A percentile compares a stretch with the other conserved stretches of the same genome.
Evolutionary conservation across 2,113 vertebrate genomes (phyloP).

Genomic region (Apaloderma vittatum): DNA sequence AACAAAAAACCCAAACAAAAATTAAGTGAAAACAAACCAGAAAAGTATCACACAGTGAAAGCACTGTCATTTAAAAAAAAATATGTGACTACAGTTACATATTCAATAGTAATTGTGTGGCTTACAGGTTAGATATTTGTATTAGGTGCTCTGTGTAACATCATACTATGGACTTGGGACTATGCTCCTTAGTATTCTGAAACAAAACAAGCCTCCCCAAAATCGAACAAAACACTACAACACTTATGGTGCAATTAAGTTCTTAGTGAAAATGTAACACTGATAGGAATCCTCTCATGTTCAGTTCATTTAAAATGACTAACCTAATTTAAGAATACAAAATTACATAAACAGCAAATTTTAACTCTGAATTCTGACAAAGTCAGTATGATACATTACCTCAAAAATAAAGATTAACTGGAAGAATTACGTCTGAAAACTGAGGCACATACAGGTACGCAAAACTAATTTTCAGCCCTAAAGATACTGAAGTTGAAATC

Average conservation of each 20-base stretch:
- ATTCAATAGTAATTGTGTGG: background rate
- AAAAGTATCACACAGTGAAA: background rate
- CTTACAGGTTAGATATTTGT: background rate
- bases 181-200: background rate
- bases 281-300: background rate
- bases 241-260: background rate
- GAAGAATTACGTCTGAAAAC: background rate
- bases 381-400: background rate
- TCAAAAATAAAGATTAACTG: background rate
- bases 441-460: background rate
- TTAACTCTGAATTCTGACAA: background rate
- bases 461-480: background rate
- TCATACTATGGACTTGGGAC: background rate
- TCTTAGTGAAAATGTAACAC: background rate
- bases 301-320: background rate
- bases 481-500: background rate
- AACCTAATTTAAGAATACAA: background rate
- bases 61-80: background rate
- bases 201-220: fast-evolving
- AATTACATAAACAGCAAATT: background rate
- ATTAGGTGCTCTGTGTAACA: background rate
- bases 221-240: background rate
- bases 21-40: background rate
- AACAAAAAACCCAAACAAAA: background rate
- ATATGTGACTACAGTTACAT: background rate